A percentile compares a stretch with the other conserved stretches of the same genome.
phyloP scores from a whole-genome alignment of 2,797 vertebrate species.

The Leuciscus waleckii region DNA sequence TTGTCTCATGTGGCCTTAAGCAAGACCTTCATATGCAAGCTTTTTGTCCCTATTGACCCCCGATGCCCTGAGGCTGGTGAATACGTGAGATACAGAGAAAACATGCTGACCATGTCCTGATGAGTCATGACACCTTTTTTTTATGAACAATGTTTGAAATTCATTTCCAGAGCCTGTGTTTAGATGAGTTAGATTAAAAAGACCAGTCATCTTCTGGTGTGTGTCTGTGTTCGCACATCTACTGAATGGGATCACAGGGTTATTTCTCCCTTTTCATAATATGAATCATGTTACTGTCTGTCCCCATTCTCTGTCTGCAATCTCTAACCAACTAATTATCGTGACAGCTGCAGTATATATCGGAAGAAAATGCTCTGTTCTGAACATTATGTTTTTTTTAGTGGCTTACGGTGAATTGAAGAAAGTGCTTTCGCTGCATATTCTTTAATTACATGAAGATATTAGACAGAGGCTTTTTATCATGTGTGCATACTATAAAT shows the following conservation, averaged over 20 bases:
- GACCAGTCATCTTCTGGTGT: background rate
- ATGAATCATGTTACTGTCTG: background rate
- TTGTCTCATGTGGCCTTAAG: constrained; percentile 12
- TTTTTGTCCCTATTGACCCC: background rate
- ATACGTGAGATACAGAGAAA: background rate
- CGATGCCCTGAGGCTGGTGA: background rate
- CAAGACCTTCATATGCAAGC: background rate
- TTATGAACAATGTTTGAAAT: constrained; percentile 1
- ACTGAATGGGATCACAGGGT: background rate
- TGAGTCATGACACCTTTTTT: background rate
- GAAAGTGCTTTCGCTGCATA: background rate
- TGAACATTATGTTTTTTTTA: constrained; percentile 13
- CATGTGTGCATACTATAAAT: background rate
- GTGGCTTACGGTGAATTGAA: constrained; percentile 15
- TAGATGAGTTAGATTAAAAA: background rate
- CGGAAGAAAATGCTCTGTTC: constrained; percentile 34
- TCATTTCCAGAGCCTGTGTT: constrained; percentile 3
- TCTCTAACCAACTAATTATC: constrained; percentile 33
- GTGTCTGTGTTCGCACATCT: no score
- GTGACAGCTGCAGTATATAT: constrained; percentile 37
- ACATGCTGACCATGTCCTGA: background rate
- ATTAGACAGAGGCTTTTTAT: background rate
- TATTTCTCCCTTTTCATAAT: background rate
- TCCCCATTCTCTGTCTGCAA: background rate
- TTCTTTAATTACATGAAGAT: background rate